Conservation (phyloP, 2,797 vertebrate genomes). For the Oreortyx pictus region DNA sequence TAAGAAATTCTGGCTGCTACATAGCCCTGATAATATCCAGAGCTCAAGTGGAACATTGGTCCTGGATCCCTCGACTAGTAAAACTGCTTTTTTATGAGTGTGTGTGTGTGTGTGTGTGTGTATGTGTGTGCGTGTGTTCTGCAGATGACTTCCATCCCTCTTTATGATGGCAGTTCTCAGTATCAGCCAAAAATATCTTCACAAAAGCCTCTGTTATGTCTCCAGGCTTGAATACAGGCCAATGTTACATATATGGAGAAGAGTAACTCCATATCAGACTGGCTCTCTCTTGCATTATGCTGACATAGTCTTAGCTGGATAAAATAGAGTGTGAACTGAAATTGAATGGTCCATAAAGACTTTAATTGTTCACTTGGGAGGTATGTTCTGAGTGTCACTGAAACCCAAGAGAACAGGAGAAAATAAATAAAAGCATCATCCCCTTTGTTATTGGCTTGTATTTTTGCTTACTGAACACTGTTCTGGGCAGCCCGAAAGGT, state of each 20-base stretch:
- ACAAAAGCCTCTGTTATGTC: conserved; percentile 62
- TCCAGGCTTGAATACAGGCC: conserved; percentile 41
- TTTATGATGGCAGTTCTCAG: conserved; percentile 32
- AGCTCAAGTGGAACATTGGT: conserved; percentile 38
- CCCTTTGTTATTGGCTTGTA: conserved; percentile 44
- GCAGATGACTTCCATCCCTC: conserved; percentile 52
- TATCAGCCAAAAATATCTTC: conserved; percentile 63
- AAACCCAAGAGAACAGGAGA: conserved; percentile 36
- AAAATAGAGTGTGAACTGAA: conserved; percentile 46
- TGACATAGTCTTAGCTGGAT: neutral
- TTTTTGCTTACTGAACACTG: conserved; percentile 59
- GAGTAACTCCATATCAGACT: conserved; percentile 3
- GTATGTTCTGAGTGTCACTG: conserved; percentile 7
- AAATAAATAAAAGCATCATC: conserved; percentile 64
- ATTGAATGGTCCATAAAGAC: conserved; percentile 43
- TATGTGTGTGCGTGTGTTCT: conserved; percentile 4
- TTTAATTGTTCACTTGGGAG: conserved; percentile 52
- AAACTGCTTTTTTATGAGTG: conserved; percentile 4
- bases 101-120: neutral
- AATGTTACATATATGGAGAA: conserved; percentile 34
- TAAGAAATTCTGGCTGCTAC: conserved; percentile 33
- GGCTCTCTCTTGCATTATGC: conserved; percentile 13
- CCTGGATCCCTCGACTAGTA: conserved; percentile 12
- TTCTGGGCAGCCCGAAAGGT: conserved; percentile 28
- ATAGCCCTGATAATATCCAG: conserved; percentile 44